Percentiles rank a stretch among this genome's conserved stretches.
Evolutionary conservation across 2,888 invertebrate genomes (phyloP).

Genomic region (Steinernema hermaphroditum): DNA sequence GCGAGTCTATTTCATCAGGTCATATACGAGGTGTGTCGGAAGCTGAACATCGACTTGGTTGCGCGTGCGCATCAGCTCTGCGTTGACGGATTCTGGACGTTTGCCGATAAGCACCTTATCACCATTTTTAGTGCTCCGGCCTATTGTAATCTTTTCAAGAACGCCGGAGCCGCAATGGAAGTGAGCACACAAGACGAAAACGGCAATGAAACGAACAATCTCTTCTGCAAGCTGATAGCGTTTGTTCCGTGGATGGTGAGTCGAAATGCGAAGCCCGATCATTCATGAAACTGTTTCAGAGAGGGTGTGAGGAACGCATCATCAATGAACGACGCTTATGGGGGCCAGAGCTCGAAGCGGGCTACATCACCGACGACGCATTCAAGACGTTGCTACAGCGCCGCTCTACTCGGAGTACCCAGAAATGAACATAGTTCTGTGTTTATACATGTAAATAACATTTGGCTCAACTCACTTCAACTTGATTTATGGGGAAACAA

Average conservation of each 20-base stretch:
- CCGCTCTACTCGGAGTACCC: neutral
- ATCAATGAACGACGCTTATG: constrained; percentile 17
- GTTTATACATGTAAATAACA: too few relatives aligned
- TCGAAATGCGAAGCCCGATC: neutral
- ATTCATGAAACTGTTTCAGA: constrained; percentile 19
- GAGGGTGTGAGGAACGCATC: neutral
- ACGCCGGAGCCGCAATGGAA: constrained; percentile 47
- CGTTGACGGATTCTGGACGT: constrained; percentile 51
- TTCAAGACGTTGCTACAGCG: neutral
- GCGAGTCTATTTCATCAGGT: neutral
- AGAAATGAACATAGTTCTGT: neutral
- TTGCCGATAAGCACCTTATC: constrained; percentile 43
- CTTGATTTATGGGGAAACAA: too few relatives aligned
- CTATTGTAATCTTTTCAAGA: constrained; percentile 51
- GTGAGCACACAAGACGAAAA: constrained; percentile 34
- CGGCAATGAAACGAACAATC: neutral
- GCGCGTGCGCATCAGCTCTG: constrained; percentile 52
- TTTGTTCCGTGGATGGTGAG: constrained; percentile 48
- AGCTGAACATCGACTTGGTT: constrained; percentile 42
- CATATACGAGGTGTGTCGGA: constrained; percentile 3
- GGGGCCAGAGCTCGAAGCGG: constrained; percentile 15
- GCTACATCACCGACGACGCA: neutral
- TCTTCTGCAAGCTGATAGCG: constrained; percentile 43
- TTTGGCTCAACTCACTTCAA: too few relatives aligned
- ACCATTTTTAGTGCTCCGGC: constrained; percentile 52